These are phyloP conservation scores for Trilocha varians DNA, from an alignment of 2,888 invertebrate species.

Conservation along the genomic window DNA sequence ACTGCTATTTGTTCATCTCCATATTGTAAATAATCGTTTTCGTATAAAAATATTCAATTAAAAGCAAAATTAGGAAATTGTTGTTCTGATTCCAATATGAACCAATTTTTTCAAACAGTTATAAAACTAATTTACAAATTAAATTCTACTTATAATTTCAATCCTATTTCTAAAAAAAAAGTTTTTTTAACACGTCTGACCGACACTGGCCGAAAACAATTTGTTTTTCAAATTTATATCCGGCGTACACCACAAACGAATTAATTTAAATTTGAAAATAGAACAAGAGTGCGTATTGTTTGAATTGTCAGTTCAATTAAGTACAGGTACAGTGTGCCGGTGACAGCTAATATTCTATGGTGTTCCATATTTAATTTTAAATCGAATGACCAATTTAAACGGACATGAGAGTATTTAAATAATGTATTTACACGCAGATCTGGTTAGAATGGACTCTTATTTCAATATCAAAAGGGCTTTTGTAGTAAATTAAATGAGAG, in stretches of 20 bases:
- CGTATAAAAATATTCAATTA: too few species aligned
- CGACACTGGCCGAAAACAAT: background rate
- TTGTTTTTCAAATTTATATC: slow-evolving; percentile 1
- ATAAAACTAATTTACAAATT: background rate
- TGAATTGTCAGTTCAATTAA: slow-evolving; percentile 48
- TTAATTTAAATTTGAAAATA: slow-evolving; percentile 25
- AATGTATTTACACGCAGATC: background rate
- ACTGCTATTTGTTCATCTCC: too few species aligned
- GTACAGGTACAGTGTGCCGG: slow-evolving; percentile 33
- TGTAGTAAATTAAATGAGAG: background rate
- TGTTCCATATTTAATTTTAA: slow-evolving; percentile 3
- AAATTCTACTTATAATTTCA: too few species aligned
- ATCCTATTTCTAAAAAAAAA: background rate
- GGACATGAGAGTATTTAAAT: background rate
- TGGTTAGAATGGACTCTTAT: background rate
- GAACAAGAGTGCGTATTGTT: slow-evolving; percentile 28
- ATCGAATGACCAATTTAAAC: slow-evolving; percentile 1
- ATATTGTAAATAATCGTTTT: too few species aligned
- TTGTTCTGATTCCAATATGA: background rate
- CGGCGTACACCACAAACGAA: background rate
- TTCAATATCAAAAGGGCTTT: background rate
- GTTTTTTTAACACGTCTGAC: background rate
- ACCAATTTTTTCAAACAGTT: background rate
- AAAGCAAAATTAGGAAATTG: too few species aligned
- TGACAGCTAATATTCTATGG: slow-evolving; percentile 33